Evolutionary conservation across 1,140 invertebrate species (phyloP).

Genomic region (Drosophila jambulina): DNA sequence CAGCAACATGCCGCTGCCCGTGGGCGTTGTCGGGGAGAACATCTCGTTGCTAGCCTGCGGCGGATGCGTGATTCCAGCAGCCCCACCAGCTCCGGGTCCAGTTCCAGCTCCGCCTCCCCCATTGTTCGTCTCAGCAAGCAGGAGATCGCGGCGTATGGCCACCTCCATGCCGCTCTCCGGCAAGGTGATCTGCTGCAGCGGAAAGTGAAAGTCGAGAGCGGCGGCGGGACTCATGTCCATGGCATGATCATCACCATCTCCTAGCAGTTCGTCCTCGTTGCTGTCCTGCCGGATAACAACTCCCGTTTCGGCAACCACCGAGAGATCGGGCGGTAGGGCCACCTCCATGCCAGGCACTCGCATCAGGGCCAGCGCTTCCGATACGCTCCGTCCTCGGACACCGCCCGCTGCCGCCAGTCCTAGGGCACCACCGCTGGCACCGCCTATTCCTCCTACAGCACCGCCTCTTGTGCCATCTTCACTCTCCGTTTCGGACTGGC

Average conservation of each 20-base stretch:
- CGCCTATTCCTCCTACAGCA: constrained; percentile 33
- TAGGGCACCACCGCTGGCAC: neutral
- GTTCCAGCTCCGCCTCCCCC: constrained; percentile 17
- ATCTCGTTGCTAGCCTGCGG: constrained; percentile 65
- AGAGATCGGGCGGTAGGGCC: constrained; percentile 83
- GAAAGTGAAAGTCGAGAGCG: constrained; percentile 64
- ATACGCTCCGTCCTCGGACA: constrained; percentile 30
- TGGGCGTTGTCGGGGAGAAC: constrained; percentile 80
- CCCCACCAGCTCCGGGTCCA: constrained; percentile 4
- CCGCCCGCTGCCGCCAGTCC: constrained; percentile 30
- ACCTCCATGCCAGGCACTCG: constrained; percentile 81
- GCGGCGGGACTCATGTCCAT: constrained; percentile 69
- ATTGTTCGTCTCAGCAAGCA: constrained; percentile 64
- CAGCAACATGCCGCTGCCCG: constrained; percentile 71
- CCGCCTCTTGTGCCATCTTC: constrained; percentile 55
- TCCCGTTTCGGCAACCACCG: constrained; percentile 77
- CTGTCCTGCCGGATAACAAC: constrained; percentile 76
- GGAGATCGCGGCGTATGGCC: constrained; percentile 75
- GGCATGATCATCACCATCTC: constrained; percentile 47
- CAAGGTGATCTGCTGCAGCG: constrained; percentile 73
- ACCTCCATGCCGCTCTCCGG: constrained; percentile 84
- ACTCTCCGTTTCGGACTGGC: constrained; percentile 46
- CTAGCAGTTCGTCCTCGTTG: constrained; percentile 68
- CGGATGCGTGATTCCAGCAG: constrained; percentile 11
- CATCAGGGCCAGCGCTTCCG: constrained; percentile 61